Base-by-base conservation (phyloP, 2,797 vertebrate species). In the Acanthornis magna region DNA sequence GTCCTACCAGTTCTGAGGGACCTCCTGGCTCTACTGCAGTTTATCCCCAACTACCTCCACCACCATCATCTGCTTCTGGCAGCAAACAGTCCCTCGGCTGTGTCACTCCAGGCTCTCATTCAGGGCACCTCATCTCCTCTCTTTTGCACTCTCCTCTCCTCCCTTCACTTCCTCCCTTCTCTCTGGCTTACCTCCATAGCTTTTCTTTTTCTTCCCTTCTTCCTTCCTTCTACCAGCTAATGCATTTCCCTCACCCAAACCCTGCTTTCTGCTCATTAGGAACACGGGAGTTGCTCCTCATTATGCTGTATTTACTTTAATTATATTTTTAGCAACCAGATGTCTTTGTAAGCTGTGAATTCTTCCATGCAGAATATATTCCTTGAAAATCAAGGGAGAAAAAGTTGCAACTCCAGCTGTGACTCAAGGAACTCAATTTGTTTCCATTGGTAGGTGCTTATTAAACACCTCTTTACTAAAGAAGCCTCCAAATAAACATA, bases 41-140 rank as follows among this genome's bases (percentile, higher is more conserved):
- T 8, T 4, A 47, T n/a, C 58, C 45, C 8, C 75, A 75, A 32
- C n/a, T 11, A 40, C 25, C 22, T 60, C 36, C 55, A 40, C 32
- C n/a, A 75, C 11, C 55, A 78, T 4, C 42, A 32, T 1, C 38
- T 22, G 10, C 58, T 36, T 42, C 36, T 42, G 42, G 20, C 76
- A 88, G 32, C 18, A 72, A 32, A 34, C 7, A 63, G 34, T 14
- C 66, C 48, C 38, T n/a, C 26, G 32, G 19, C 13, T 20, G 10
- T 2, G 5, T 10, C 2, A 0, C 34, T n/a, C 38, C 21, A 68
- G 13, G 7, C 4, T 63, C 55, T 50, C 38, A 25, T 0, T 0
- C 12, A 55, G 36, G 14, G 6, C 19, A 72, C 6, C 5, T 48
- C 22, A 36, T 19, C 81, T 68, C 45, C 48, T 76, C 38, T 47